phyloP scores from a whole-genome alignment of 2,113 vertebrate species.

The Leptodactylus fuscus region DNA sequence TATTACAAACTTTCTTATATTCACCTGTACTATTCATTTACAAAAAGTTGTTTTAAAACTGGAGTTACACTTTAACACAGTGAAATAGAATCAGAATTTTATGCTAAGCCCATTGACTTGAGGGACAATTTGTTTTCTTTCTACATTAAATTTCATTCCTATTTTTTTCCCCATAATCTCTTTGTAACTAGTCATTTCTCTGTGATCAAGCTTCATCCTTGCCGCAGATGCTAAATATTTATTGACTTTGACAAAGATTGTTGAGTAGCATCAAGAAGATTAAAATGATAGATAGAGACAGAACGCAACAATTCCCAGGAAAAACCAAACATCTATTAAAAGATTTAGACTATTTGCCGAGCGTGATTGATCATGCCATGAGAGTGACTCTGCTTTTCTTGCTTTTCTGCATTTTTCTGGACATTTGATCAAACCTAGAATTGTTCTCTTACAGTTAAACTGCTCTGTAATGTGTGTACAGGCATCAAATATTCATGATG shows the following conservation, averaged over 20 bases:
- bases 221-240: constrained; percentile 1
- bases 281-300: constrained; percentile 30
- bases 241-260: not conserved
- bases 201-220: constrained; percentile 3
- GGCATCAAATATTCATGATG: constrained; percentile 19
- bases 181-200: not conserved
- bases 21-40: too few species aligned
- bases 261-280: constrained; percentile 9
- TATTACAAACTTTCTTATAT: too few species aligned
- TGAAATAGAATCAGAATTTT: too few species aligned
- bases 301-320: not conserved
- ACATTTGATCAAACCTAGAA: constrained; percentile 33
- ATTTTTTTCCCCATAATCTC: not conserved
- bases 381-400: not conserved
- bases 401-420: constrained; percentile 12
- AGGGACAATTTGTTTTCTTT: not conserved
- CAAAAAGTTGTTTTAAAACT: too few species aligned
- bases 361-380: not conserved
- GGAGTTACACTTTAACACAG: too few species aligned
- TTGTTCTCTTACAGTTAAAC: constrained; percentile 16
- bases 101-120: too few species aligned
- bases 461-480: constrained; percentile 23
- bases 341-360: constrained; percentile 15
- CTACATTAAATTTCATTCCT: not conserved
- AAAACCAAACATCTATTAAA: constrained; percentile 16